phyloP scores from a whole-genome alignment of 2,888 invertebrate species.

The Nebria salina region DNA sequence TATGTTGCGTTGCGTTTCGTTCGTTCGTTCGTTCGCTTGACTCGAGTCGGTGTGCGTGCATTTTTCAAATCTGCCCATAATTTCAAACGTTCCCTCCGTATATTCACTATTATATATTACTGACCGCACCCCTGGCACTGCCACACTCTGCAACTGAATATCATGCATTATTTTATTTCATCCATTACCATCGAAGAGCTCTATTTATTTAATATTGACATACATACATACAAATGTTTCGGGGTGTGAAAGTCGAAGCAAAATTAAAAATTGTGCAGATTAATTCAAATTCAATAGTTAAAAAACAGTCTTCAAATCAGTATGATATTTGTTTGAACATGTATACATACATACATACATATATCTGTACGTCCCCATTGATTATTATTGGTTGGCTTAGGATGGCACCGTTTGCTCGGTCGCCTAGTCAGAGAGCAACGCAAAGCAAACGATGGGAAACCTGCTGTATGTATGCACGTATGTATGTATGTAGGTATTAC shows the following conservation, averaged over 20 bases:
- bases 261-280: too few species aligned
- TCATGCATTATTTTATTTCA: not conserved
- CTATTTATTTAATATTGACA: constrained; percentile 24
- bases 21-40: not conserved
- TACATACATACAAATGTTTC: constrained; percentile 41
- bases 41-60: constrained; percentile 48
- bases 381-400: constrained; percentile 11
- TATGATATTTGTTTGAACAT: too few species aligned
- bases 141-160: not conserved
- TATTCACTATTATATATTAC: too few species aligned
- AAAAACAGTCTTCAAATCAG: too few species aligned
- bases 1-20: constrained; percentile 54
- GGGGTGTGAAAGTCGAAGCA: too few species aligned
- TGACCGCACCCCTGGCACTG: constrained; percentile 12
- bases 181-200: not conserved
- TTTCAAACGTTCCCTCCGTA: constrained; percentile 49
- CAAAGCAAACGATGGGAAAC: constrained; percentile 35
- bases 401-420: constrained; percentile 3
- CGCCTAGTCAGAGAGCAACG: not conserved
- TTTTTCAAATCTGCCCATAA: constrained; percentile 59
- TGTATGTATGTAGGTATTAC: not conserved
- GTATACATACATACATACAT: not conserved
- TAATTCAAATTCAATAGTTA: too few species aligned
- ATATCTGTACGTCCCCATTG: constrained; percentile 11
- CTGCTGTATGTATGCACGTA: constrained; percentile 24